Base-by-base conservation (phyloP, 2,888 invertebrate genomes). In the Clanis bilineata region DNA sequence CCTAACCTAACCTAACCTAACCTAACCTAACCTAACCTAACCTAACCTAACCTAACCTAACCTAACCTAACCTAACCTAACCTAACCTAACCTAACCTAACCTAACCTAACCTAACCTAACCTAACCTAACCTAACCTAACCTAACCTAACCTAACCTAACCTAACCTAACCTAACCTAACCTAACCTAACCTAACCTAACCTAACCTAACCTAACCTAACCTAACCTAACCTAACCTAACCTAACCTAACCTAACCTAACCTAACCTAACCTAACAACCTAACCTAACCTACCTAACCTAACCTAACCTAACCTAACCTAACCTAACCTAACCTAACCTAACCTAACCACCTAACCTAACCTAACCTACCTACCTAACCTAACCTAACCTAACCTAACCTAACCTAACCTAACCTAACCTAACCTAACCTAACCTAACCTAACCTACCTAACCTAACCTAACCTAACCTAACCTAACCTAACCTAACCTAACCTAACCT, bases 371-470 rank as follows among this genome's bases (percentile, higher is more conserved):
- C 66, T 62, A 67, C 67, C 65, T 64, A 67, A 67, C 67, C 65
- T 63, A 65, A 65, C 65, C 64, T 65, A 65, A 67, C 64, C 64
- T 62, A 66, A 68, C 66, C 68, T 68, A 66, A 66, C 65, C 64
- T 64, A 67, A 63, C 67, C 67, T 64, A 66, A 68, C 67, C 64
- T 64, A 67, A 64, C 68, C 65, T 64, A 67, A 67, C 64, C 63
- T 62, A 65, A 65, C 65, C 65, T 65, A 65, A 65, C 63, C 65
- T 61, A 65, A 65, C 65, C 62, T 63, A 65, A 65, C 65, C 65
- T 62, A 67, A 67, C 64, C 61, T 64, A 64, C 65, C 65, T 63
- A 65, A 64, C 64, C 62, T 61, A 63, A 65, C 64, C 62, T 61
- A 64, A 64, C 65, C 62, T 62, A 64, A 63, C 63, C 63, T 63